Evolutionary conservation across 2,797 vertebrate genomes (phyloP), one percentile per base, ranked within the genome.

Genomic region (Cottoperca gobio): DNA sequence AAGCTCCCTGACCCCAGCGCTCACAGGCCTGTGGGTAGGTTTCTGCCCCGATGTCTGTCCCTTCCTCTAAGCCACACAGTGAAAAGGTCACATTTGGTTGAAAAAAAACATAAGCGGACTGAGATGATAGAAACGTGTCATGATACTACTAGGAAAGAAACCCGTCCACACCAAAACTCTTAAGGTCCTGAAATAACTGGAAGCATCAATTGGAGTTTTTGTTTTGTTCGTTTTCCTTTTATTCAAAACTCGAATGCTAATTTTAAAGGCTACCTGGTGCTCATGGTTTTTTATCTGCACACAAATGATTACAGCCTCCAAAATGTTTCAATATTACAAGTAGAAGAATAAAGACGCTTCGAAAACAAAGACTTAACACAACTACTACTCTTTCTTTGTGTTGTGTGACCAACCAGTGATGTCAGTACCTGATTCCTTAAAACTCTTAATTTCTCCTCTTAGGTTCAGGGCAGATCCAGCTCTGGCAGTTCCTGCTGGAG

Each of bases 391-490:
- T n/a, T 2, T 24, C 19, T 17, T 39, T 17, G 63, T 52, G 12
- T 63, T 12, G 33, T 52, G 45, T 42, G 31, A 65, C 26, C 12
- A 65, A 45, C 24, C 19, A 24, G 31, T 10, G 6, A 21, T 24
- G 21, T 33, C 39, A 31, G 33, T 14, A 10, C 11, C 4, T 0
- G 0, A n/a, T 21, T 12, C 13, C 2, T 48, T 14, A 70, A n/a
- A n/a, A 68, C 12, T 37, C 39, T 9, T 46, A 3, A 1, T 58
- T 19, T 64, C 19, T 39, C 8, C 46, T 50, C 5, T 2, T 79
- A 96, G 96, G 96, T 64, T 96, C 95, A 0, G 96, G 96, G n/a
- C 96, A 96, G 90, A 96, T 96, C 91, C 96, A 96, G 91, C 92
- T 96, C 74, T 96, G 96, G 96, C 96, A 96, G 88, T 96, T 96